Conservation (phyloP, 2,888 invertebrate genomes). For the Aleiodes testaceus region DNA sequence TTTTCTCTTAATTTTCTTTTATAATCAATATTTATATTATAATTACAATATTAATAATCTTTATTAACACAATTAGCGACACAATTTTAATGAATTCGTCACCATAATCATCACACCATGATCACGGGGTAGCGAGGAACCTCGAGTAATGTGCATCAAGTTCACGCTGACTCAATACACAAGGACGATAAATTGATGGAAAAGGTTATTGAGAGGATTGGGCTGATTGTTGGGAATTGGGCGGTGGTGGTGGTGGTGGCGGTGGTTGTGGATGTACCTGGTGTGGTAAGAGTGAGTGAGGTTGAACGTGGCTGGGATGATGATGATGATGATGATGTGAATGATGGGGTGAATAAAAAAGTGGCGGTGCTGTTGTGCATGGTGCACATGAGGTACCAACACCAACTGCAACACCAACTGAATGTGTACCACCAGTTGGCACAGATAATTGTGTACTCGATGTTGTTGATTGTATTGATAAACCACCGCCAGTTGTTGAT, state of each 20-base stretch:
- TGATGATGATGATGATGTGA: conserved; percentile 69
- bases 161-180: conserved; percentile 11
- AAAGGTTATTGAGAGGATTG: conserved; percentile 69
- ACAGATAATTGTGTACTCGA: conserved; percentile 46
- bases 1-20: not conserved
- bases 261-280: conserved; percentile 71
- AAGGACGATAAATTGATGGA: conserved; percentile 42
- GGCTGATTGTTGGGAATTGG: conserved; percentile 66
- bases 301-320: conserved; percentile 66
- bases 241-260: conserved; percentile 69
- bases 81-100: conserved; percentile 33
- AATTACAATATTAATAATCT: conserved; percentile 34
- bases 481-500: conserved; percentile 43
- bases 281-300: conserved; percentile 68
- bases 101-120: conserved; percentile 23
- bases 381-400: conserved; percentile 64
- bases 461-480: conserved; percentile 45
- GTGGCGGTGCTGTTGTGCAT: conserved; percentile 65
- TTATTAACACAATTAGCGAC: conserved; percentile 33
- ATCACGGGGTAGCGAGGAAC: conserved; percentile 37
- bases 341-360: conserved; percentile 69
- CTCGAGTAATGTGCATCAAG: conserved; percentile 14
- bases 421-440: conserved; percentile 47
- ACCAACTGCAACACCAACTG: conserved; percentile 64
- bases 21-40: conserved; percentile 34